Conservation (phyloP, 2,113 vertebrate genomes). For the Struthidea cinerea region DNA sequence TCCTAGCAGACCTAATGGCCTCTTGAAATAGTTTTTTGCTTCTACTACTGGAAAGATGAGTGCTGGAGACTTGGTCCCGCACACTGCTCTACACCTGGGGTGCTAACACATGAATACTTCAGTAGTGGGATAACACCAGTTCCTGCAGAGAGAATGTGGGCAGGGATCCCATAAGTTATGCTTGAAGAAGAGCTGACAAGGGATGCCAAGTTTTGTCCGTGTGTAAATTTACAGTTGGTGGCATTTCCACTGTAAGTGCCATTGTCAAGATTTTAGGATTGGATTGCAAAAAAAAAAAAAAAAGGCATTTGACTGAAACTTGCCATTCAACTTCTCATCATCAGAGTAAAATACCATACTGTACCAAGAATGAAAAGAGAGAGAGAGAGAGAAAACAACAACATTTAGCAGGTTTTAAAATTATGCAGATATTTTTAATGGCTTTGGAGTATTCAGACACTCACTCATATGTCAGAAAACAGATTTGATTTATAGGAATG, state of each 20-base stretch:
- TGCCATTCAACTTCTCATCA: conserved; percentile 68
- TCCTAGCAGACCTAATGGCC: not conserved
- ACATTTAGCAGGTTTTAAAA: conserved; percentile 75
- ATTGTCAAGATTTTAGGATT: conserved; percentile 67
- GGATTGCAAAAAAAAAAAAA: not conserved
- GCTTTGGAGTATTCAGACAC: conserved; percentile 72
- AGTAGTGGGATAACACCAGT: conserved; percentile 10
- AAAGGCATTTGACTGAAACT: conserved; percentile 60
- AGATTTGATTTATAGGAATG: conserved; percentile 74
- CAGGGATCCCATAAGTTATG: conserved; percentile 47
- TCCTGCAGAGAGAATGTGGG: conserved; percentile 32
- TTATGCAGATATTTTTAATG: conserved; percentile 76
- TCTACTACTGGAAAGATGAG: not conserved
- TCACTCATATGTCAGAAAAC: conserved; percentile 75
- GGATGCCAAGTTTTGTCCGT: conserved; percentile 48
- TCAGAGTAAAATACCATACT: conserved; percentile 66
- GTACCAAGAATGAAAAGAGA: conserved; percentile 57
- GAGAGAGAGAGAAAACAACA: conserved; percentile 63
- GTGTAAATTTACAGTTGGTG: conserved; percentile 64
- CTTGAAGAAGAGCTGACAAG: conserved; percentile 14
- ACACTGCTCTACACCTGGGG: not conserved
- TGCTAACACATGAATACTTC: conserved; percentile 3
- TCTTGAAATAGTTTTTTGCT: not conserved
- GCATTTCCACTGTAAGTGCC: conserved; percentile 64
- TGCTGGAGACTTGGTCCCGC: not conserved